Conservation (phyloP, 2,888 invertebrate species). For the Troilus luridus region DNA sequence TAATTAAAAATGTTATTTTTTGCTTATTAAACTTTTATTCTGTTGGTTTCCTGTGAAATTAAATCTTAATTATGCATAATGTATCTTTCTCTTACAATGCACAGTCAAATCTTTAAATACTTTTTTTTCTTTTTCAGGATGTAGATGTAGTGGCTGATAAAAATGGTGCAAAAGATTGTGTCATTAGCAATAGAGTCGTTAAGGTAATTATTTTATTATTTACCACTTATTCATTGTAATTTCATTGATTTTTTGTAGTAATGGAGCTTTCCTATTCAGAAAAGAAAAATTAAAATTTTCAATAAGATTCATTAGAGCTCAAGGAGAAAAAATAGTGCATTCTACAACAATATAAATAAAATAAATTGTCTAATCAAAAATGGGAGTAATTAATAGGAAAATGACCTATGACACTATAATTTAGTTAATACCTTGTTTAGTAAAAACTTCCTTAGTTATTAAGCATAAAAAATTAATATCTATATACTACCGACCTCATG, state of each 20-base stretch:
- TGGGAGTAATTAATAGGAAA: too few relatives aligned
- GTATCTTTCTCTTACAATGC: not conserved
- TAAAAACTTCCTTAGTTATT: too few relatives aligned
- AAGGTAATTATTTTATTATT: not conserved
- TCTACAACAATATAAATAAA: too few relatives aligned
- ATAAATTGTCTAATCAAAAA: too few relatives aligned
- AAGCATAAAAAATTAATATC: too few relatives aligned
- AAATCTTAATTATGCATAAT: not conserved
- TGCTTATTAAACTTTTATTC: not conserved
- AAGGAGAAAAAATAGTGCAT: too few relatives aligned
- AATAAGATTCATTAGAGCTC: too few relatives aligned
- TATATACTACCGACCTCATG: too few relatives aligned
- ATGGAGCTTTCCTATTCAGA: not conserved
- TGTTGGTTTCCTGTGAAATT: not conserved
- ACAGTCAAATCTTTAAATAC: not conserved
- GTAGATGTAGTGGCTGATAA: not conserved
- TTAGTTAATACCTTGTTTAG: too few relatives aligned
- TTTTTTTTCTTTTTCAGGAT: not conserved
- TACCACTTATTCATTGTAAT: not conserved
- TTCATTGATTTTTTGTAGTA: not conserved
- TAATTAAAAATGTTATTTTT: too few relatives aligned
- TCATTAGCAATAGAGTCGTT: not conserved
- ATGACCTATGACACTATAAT: too few relatives aligned
- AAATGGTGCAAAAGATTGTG: not conserved
- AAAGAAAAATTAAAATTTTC: too few relatives aligned